Base-by-base conservation (phyloP, 2,888 invertebrate genomes). In the Epirrita christyi region DNA sequence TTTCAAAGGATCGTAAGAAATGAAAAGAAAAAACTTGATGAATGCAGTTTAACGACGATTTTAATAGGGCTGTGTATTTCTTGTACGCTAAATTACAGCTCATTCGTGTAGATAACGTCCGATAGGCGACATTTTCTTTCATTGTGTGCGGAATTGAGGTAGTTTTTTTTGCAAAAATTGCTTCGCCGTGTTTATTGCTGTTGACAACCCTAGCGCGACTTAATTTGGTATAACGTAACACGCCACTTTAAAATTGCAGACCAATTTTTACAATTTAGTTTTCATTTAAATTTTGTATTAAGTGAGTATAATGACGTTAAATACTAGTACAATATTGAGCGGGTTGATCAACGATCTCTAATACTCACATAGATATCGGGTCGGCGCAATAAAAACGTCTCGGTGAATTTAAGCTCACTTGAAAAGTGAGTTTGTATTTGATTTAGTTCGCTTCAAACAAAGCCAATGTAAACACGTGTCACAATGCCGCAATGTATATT, bases 21-120 rank as follows among this genome's bases (percentile, higher is more conserved):
- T 63, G 62, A 71, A 70, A 73, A 68, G 67, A 72, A 73, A 72
- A 76, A 75, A 60, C 71, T 72, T 79, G 76, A 81, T 80, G 75
- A 81, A 83, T 81, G 81, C 75, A 74, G 68, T 75, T 76, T 76
- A 80, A 78, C 78, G 76, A 73, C 76, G 66, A 72, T 71, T 77
- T 76, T 78, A 81, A 81, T 80, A 80, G 80, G 73, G 68, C 65
- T 77, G 73, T 79, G 76, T 77, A 66, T 78, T 82, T 79, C 78
- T 79, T 78, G 71, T 72, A 74, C 72, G 71, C 70, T 75, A 81
- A 84, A 82, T 80, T 79, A 73, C 76, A 64, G 68, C 72, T 73
- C 73, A 75, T 80, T 73, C 71, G 71, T 70, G 69, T 64, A 63
- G 70, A 67, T 68, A 67, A 66, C 68, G 55, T 71, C 59, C 68